Base-by-base conservation (phyloP, 2,113 vertebrate genomes). In the Porphyrio hochstetteri region DNA sequence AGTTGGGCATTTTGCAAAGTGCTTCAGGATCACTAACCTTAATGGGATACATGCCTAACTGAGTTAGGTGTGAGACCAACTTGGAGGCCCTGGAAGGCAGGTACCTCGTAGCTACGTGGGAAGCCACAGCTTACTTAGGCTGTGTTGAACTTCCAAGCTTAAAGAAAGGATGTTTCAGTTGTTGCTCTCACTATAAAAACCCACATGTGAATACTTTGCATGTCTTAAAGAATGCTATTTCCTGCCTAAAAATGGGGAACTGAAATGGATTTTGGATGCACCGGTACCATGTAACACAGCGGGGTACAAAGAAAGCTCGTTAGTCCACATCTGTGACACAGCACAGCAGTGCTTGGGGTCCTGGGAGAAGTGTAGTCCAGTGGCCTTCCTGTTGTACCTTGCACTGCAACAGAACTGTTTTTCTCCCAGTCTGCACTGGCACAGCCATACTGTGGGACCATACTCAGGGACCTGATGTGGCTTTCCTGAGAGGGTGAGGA, bases 401-500 rank as follows among this genome's bases (percentile, higher is more conserved):
- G 17, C 44, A 77, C 82, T 65, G 35, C 33, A 44, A 12, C 13
- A 36, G 31, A 8, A 36, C 8, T 67, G 1, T 24, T 82, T 84
- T 9, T 3, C 33, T 65, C 15, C 48, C 72, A 77, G 67, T 79
- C 74, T 87, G 52, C 46, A 7, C 18, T 75, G 78, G 25, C 2
- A 11, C 7, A 53, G 57, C 48, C 24, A 19, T 52, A 11, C 4
- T 0, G 0, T n/a, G n/a, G n/a, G n/a, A n/a, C n/a, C 28, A 40
- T 59, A 24, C 12, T 57, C 36, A 21, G 33, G 46, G 6, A 61
- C 2, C 2, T 31, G n/a, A 29, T 36, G 20, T 90, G 64, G 18
- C 65, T 83, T 88, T 93, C 52, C 56, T 40, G 14, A 63, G 24
- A 57, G 33, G 0, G 0, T 15, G 29, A 0, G 9, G 44, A n/a